Percentiles rank a stretch among this genome's conserved stretches.
Conservation (phyloP, 2,888 invertebrate species). For the Eurytoma adleriae region DNA sequence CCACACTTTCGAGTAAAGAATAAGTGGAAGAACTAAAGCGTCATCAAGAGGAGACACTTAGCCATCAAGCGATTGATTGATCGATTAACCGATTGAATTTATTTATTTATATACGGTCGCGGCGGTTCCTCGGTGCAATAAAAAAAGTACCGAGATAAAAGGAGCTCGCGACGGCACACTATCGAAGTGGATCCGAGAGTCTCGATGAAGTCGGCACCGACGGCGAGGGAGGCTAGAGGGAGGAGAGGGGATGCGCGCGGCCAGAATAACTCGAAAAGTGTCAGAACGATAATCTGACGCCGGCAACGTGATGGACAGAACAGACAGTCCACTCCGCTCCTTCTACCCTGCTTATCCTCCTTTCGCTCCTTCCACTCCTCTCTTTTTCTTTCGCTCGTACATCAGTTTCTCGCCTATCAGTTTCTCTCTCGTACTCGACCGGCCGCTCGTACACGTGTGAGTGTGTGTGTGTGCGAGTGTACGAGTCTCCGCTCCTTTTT, state of each 20-base stretch:
- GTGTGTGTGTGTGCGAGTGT: not conserved
- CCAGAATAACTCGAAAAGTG: slow-evolving; percentile 76
- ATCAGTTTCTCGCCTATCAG: slow-evolving; percentile 44
- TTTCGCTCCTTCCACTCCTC: slow-evolving; percentile 50
- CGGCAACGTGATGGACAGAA: slow-evolving; percentile 73
- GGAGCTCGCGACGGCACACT: not conserved
- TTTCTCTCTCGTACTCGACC: slow-evolving; percentile 31
- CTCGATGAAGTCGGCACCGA: slow-evolving; percentile 31
- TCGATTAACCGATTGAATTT: too few relatives aligned
- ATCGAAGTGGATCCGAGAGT: slow-evolving; percentile 17
- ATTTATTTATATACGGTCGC: too few relatives aligned
- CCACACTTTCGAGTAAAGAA: too few relatives aligned
- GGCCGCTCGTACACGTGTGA: not conserved
- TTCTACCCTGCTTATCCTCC: slow-evolving; percentile 61
- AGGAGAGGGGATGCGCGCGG: slow-evolving; percentile 64
- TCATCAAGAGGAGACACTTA: too few relatives aligned
- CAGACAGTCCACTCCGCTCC: slow-evolving; percentile 61
- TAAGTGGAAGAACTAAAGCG: too few relatives aligned
- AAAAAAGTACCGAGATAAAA: too few relatives aligned
- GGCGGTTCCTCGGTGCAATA: too few relatives aligned
- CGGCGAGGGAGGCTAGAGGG: not conserved
- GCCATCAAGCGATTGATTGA: too few relatives aligned
- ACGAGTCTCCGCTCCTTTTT: slow-evolving; percentile 15
- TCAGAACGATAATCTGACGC: slow-evolving; percentile 76
- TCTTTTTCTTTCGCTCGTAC: slow-evolving; percentile 39